Base-by-base conservation (phyloP, 37 sponge, comb jelly and placozoan genomes). In the Spongilla lacustris region DNA sequence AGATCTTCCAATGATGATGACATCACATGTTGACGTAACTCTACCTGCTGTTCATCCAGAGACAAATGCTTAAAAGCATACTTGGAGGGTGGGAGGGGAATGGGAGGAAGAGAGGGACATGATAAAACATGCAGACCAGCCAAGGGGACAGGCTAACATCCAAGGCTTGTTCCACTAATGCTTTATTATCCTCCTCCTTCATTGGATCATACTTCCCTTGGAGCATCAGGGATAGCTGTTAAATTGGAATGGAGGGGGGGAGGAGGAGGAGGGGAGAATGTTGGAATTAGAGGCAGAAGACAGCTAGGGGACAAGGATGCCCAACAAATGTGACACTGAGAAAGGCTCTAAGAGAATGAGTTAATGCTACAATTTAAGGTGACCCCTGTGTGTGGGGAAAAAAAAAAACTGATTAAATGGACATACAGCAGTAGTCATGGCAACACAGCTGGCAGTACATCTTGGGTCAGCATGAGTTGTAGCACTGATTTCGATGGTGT, bases 401-500 rank as follows among this genome's bases (percentile, higher is more conserved):
- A n/a, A n/a, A n/a, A n/a, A n/a, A n/a, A n/a, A n/a, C n/a, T n/a
- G n/a, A n/a, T 23, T 2, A 6, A 6, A 41, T 41, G 50, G 49
- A 73, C 96, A 74, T 83, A 96, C 96, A 19, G 96, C 93, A 68
- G 93, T 97, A 9, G 97, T 97, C 66, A 92, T 87, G 24, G 93
- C 91, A 4, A 92, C 87, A 76, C 95, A 94, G 86, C 93, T 92
- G 28, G 97, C 97, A 5, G 83, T 25, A 87, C 97, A 97, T 25
- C 97, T 81, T 37, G 97, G 97, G 69, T 97, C 97, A 68, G 95
- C 92, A 81, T 97, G 97, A 8, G 97, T 97, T 9, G 78, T 84
- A 26, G 37, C 69, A 21, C 89, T 68, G 25, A 97, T 90, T 31
- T 85, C 84, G 0, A 30, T 48, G 0, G 97, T 94, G 82, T 97